Percentiles rank a stretch among this genome's conserved stretches.
These are phyloP conservation scores for Incurvaria masculella DNA, from an alignment of 2,888 invertebrate genomes.

Conservation along the genomic window DNA sequence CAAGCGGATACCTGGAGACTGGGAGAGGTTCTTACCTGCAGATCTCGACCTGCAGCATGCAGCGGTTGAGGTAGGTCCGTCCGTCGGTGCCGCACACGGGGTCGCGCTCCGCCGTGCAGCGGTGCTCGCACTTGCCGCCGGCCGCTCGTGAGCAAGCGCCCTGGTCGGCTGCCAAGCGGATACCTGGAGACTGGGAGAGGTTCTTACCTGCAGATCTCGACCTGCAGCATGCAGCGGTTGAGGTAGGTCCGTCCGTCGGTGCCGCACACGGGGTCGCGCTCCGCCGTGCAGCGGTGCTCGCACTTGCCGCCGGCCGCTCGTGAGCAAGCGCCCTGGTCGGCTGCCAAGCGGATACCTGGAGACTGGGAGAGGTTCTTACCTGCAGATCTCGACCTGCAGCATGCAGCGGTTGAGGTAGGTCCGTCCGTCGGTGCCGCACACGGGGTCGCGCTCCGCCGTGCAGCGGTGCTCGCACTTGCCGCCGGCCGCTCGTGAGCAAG, in stretches of 20 bases:
- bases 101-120: constrained; percentile 78
- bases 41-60: constrained; percentile 89
- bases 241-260: constrained; percentile 80
- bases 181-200: background rate
- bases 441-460: constrained; percentile 79
- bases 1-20: constrained; percentile 34
- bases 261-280: constrained; percentile 79
- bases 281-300: constrained; percentile 74
- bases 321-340: constrained; percentile 73
- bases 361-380: constrained; percentile 71
- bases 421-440: constrained; percentile 81
- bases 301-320: constrained; percentile 70
- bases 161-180: constrained; percentile 66
- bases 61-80: constrained; percentile 84
- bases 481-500: constrained; percentile 64
- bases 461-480: constrained; percentile 72
- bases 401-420: constrained; percentile 91
- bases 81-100: constrained; percentile 87
- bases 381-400: constrained; percentile 87
- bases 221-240: constrained; percentile 79
- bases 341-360: constrained; percentile 66
- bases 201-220: constrained; percentile 71
- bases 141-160: constrained; percentile 71
- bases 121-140: constrained; percentile 64
- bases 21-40: constrained; percentile 68